Evolutionary conservation across 2,797 vertebrate genomes (phyloP), one percentile per base, ranked within the genome.

Genomic region (Sebastes goodei): DNA sequence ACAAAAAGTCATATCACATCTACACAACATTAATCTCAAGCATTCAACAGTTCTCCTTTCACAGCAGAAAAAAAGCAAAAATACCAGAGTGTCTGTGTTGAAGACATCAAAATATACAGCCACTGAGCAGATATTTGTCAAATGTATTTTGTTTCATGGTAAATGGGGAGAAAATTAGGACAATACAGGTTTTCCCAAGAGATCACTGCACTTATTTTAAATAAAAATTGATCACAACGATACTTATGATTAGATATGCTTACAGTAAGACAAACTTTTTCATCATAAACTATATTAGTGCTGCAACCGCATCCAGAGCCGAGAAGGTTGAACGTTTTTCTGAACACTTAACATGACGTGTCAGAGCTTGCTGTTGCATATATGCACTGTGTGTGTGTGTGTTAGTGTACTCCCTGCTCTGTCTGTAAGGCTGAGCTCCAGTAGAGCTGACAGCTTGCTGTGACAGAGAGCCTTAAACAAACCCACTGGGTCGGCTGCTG

Each of bases 391-490:
- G 23, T 23, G 23, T 68, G 32, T 33, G 35, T 38, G 11, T 38
- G 62, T 71, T 25, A 21, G 65, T 76, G 68, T 61, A 11, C 57
- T 66, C 57, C 46, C 71, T 74, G 71, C 72, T 78, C 68, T 61
- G 82, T 84, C 80, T 76, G 71, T 61, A 76, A 77, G 60, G 69
- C 85, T 89, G 90, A 90, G 82, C 85, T 85, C 81, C 89, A 90
- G 81, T 84, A 15, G 91, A 91, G 85, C 83, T 92, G 93, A 94
- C 93, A 94, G 91, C 76, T 92, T 93, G 92, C 92, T 93, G 90
- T 93, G 92, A 94, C 88, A 94, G 92, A 79, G 79, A 92, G 87
- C 87, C 78, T 94, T 93, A 94, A 93, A 93, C 88, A 90, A 95
- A 92, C 89, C 77, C 83, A 76, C 79, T 30, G 53, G 60, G 80